Conservation (phyloP, 2,113 vertebrate species). For the Peromyscus maniculatus region DNA sequence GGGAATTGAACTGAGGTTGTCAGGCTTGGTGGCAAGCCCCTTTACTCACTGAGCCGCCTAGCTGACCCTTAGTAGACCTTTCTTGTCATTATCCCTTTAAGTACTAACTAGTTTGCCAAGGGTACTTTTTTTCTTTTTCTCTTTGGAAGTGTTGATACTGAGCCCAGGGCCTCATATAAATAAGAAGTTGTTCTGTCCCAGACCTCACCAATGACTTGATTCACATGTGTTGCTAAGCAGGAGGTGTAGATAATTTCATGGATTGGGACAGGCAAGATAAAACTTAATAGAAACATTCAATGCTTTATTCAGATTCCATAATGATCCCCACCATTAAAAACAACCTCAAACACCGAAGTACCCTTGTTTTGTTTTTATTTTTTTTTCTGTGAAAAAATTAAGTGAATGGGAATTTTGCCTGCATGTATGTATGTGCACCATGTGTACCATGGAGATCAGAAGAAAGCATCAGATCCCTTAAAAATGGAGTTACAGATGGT, state of each 20-base stretch:
- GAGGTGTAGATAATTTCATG: neutral
- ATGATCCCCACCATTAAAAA: neutral
- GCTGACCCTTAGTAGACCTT: neutral
- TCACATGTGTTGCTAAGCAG: neutral
- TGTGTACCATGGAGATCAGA: neutral
- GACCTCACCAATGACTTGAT: neutral
- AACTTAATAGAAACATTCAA: constrained; percentile 5
- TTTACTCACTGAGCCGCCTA: neutral
- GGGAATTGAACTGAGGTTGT: neutral
- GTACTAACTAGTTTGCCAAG: neutral
- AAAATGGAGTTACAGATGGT: neutral
- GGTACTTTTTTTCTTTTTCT: neutral
- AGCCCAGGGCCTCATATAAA: neutral
- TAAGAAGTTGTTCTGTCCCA: neutral
- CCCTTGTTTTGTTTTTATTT: neutral
- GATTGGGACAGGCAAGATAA: neutral
- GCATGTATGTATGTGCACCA: neutral
- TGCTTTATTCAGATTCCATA: constrained; percentile 22
- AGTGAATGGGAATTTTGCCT: neutral
- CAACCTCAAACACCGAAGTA: neutral
- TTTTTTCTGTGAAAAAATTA: neutral
- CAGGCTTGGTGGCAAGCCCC: neutral
- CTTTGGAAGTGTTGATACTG: neutral
- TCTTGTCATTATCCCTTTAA: neutral
- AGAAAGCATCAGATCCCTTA: neutral